Base-by-base conservation (phyloP, 1,140 invertebrate genomes). In the Brachionus plicatilis region DNA sequence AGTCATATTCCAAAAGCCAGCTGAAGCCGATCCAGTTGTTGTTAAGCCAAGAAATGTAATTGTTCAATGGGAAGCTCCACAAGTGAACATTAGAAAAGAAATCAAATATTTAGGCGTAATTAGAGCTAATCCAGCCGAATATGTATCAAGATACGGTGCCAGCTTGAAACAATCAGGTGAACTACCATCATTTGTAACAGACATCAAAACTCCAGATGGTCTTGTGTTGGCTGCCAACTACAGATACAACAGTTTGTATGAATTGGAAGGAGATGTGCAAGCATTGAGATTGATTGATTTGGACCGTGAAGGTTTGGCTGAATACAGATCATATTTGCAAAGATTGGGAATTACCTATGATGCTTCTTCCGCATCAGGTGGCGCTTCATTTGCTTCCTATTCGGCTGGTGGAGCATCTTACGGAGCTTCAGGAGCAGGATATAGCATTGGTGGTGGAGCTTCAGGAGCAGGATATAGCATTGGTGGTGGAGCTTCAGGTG, bases 261-360 rank as follows among this genome's bases (percentile, higher is more conserved):
- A 80, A 65, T 65, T 80, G 14, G 76, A 80, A 65, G 76, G 76
- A 53, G 76, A 80, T 37, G 33, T 80, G 29, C 76, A 80, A 24
- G 76, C 76, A 53, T 65, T 80, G 50, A 56, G 76, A 56, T 37
- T 80, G 17, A 17, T 80, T 20, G 76, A 80, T n/a, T 65, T 80
- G 17, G 76, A 80, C 17, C 45, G 76, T 33, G 76, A 80, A 65
- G 76, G 76, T 37, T 80, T 80, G 20, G 37, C 50, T 65, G 76
- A 80, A 80, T 80, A 80, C 76, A 56, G 76, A 56, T 37, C 50
- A n/a, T 65, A 80, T 33, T 65, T 80, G 29, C 50, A 80, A 65
- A 56, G 76, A 80, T 65, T 80, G 29, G 76, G 76, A 24, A 56
- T 80, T 53, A 80, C 12, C 47, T 56, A 37, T 80, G 76, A 41